phyloP scores from a whole-genome alignment of 92 coral and sea anemone species.

The Diadumene lineata region DNA sequence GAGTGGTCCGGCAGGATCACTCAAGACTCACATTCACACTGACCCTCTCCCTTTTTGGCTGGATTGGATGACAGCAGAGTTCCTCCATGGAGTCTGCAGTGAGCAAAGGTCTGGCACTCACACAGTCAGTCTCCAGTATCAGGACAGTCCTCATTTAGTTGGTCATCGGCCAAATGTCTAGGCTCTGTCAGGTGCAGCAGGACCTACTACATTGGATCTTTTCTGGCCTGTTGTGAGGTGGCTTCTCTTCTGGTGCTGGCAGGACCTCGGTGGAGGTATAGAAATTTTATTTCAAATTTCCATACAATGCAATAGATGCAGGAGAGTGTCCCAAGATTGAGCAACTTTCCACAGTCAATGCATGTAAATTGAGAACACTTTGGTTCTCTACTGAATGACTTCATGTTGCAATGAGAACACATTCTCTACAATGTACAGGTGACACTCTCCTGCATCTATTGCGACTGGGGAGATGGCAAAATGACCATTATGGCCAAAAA shows the following conservation, averaged over 20 bases:
- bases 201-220: constrained; percentile 8
- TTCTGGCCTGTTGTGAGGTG: constrained; percentile 26
- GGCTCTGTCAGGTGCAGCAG: constrained; percentile 21
- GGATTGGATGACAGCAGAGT: constrained; percentile 18
- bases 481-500: no score
- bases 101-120: constrained; percentile 13
- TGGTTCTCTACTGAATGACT: no score
- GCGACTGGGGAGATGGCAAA: no score
- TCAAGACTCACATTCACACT: constrained; percentile 17
- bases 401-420: no score
- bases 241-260: constrained; percentile 31
- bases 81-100: constrained; percentile 33
- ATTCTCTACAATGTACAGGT: no score
- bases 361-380: no score
- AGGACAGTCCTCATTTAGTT: constrained; percentile 13
- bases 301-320: not conserved
- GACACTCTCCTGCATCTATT: no score
- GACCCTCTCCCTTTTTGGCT: constrained; percentile 20
- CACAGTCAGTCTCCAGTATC: constrained; percentile 17
- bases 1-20: constrained; percentile 21
- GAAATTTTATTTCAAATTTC: constrained; percentile 29
- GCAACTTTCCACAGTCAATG: not conserved
- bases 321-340: constrained; percentile 6
- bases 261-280: constrained; percentile 32
- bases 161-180: constrained; percentile 10